These are phyloP conservation scores for Eutrigla gurnardus DNA, from an alignment of 2,797 vertebrate genomes.

Conservation along the genomic window DNA sequence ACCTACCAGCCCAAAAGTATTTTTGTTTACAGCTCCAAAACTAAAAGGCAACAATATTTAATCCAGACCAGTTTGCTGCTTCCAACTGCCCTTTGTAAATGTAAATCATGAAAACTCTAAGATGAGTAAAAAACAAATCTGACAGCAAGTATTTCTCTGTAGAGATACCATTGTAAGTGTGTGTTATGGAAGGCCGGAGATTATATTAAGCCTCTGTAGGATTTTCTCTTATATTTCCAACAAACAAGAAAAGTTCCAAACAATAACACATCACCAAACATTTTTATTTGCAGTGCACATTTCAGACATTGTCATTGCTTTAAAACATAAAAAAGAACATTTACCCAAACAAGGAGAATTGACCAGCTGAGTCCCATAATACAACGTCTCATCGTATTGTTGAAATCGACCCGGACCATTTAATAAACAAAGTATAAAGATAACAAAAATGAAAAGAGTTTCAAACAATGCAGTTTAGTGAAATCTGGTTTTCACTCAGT, in stretches of 20 bases:
- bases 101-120: slow-evolving; percentile 16
- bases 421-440: no score
- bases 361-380: slow-evolving; percentile 63
- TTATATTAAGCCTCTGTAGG: slow-evolving; percentile 41
- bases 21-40: slow-evolving; percentile 1
- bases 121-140: slow-evolving; percentile 2
- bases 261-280: slow-evolving; percentile 46
- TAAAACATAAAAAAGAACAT: slow-evolving; percentile 19
- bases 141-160: slow-evolving; percentile 18
- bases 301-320: background rate
- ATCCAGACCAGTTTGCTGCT: background rate
- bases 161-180: slow-evolving; percentile 10
- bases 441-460: slow-evolving; percentile 20
- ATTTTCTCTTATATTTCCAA: slow-evolving; percentile 36
- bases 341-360: slow-evolving; percentile 52
- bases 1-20: background rate
- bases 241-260: slow-evolving; percentile 48
- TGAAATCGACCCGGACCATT: slow-evolving; percentile 43
- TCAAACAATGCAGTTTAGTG: slow-evolving; percentile 19
- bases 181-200: slow-evolving; percentile 30
- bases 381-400: slow-evolving; percentile 47
- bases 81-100: slow-evolving; percentile 2
- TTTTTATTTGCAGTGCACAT: slow-evolving; percentile 36
- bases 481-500: slow-evolving; percentile 19
- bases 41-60: background rate